Conservation (phyloP, 2,113 vertebrate species). For the Urocynchramus pylzowi region DNA sequence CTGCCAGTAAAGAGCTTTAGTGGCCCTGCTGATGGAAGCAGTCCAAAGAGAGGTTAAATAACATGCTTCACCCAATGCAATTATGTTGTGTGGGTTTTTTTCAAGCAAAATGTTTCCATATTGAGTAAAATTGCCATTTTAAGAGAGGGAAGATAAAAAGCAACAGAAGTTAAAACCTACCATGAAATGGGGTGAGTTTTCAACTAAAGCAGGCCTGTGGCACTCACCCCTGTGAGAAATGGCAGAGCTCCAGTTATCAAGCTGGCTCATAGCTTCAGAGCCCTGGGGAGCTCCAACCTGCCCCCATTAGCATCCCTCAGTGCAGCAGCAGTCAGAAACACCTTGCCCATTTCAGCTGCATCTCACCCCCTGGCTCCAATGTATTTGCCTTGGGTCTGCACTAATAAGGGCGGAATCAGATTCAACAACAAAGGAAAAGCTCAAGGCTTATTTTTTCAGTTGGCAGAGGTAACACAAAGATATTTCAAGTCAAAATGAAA, state of each 20-base stretch:
- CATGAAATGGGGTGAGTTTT: neutral
- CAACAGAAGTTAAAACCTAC: neutral
- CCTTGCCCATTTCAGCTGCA: neutral
- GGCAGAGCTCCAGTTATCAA: neutral
- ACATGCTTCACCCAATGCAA: neutral
- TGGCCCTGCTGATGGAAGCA: neutral
- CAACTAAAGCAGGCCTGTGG: neutral
- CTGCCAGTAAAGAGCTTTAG: conserved; percentile 9
- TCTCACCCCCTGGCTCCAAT: neutral
- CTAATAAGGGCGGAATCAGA: neutral
- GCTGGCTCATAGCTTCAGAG: neutral
- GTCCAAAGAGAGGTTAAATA: conserved; percentile 10
- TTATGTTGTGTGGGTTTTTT: neutral
- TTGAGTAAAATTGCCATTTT: neutral
- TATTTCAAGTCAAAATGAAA: neutral
- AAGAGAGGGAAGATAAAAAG: neutral
- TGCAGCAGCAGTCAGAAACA: neutral
- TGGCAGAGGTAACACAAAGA: neutral
- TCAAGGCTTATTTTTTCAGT: neutral
- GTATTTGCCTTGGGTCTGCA: neutral
- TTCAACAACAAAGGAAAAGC: neutral
- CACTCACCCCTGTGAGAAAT: neutral
- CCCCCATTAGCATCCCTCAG: neutral
- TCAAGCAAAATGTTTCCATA: neutral
- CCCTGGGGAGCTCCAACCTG: neutral